Evolutionary conservation across 2,113 vertebrate genomes (phyloP), one percentile per base, ranked within the genome.

Genomic region (Tachuris rubrigastra): DNA sequence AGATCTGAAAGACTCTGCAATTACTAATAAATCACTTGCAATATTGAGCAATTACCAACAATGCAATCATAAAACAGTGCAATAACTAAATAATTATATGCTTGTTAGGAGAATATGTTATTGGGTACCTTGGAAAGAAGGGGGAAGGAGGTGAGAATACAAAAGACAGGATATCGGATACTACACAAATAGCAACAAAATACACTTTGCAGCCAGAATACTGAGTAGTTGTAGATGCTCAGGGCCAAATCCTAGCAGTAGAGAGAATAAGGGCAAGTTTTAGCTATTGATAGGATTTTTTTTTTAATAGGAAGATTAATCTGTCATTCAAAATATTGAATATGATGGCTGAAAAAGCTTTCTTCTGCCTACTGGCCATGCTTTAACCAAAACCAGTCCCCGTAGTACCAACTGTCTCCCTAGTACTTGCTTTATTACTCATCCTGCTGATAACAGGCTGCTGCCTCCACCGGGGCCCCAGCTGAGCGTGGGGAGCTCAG

Each of bases 1-100:
- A 94, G 91, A 94, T 77, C 87, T 94, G 89, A 95, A 95, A 91
- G 75, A 77, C 74, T 80, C 66, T 15, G 62, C 95, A 95, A 82
- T 95, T 93, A 95, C 90, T 96, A 92, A 92, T 89, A 96, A 96
- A 96, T 96, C 85, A 72, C 86, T 90, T 94, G 73, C 76, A 85
- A 90, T 95, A 92, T 88, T 76, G 90, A 89, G 93, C 90, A 94
- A 95, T 96, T 97, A 93, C 58, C 53, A 94, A 96, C 95, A 94
- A 96, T 90, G 79, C 83, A 92, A 89, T 89, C 92, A 89, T 94
- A 90, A 93, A 94, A 52, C 68, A 87, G 55, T 47, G 88, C 76
- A 92, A 95, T 96, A 96, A 89, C 86, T 92, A 92, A 95, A 92
- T 94, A 96, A 96, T 94, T 94, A 87, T 68, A 93, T 1, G 30